A percentile compares a stretch with the other conserved stretches of the same genome.
Conservation (phyloP, 2,888 invertebrate genomes). For the Rotaria sp. region DNA sequence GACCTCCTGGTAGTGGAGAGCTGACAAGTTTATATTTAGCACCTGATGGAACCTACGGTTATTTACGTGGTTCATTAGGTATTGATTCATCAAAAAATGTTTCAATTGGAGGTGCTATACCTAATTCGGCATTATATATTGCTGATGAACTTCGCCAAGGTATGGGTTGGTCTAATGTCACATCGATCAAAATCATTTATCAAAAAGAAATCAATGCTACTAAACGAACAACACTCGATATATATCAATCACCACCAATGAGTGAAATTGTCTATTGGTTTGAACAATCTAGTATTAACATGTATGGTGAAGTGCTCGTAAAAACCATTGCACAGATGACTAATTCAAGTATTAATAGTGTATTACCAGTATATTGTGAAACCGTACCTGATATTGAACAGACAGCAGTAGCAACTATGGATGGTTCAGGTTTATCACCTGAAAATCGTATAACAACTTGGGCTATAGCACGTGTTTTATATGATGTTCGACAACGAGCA, state of each 20-base stretch:
- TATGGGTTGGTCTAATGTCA: background rate
- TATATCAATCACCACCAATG: background rate
- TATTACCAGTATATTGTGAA: background rate
- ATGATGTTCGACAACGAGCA: background rate
- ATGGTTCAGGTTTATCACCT: conserved; percentile 15
- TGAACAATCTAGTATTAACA: background rate
- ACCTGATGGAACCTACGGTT: background rate
- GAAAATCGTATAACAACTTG: background rate
- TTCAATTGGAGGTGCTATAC: background rate
- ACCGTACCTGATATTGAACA: background rate
- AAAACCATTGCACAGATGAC: background rate
- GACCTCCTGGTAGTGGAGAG: background rate
- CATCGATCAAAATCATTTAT: background rate
- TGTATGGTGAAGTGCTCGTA: background rate
- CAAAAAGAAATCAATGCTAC: background rate
- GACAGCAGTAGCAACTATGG: background rate
- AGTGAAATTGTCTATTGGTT: background rate
- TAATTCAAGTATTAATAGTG: background rate
- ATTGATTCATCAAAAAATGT: background rate
- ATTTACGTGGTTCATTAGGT: background rate
- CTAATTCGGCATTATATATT: background rate
- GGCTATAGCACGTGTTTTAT: background rate
- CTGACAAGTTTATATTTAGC: background rate
- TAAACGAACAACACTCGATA: background rate
- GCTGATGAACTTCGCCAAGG: background rate